phyloP scores from a whole-genome alignment of 1,140 invertebrate species.

The Harpegnathos saltator region DNA sequence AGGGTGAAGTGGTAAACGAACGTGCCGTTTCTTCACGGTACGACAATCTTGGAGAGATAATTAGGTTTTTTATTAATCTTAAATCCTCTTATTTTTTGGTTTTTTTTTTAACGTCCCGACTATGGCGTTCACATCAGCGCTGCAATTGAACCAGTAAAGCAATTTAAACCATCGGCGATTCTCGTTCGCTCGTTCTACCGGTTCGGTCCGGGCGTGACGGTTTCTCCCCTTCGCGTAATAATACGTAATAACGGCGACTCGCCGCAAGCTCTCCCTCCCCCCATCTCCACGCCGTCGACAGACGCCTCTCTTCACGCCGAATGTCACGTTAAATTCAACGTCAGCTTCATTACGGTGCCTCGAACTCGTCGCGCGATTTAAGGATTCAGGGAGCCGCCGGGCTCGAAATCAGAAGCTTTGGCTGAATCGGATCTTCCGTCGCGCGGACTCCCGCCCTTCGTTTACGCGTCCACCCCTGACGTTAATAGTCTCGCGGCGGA shows the following conservation, averaged over 20 bases:
- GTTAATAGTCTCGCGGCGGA: conserved; percentile 75
- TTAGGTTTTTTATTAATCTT: too few species aligned
- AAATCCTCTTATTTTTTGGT: too few species aligned
- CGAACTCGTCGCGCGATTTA: conserved; percentile 42
- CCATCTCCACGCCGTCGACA: too few species aligned
- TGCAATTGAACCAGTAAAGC: conserved; percentile 8
- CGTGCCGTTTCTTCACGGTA: too few species aligned
- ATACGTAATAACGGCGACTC: conserved; percentile 30
- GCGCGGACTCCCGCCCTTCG: conserved; percentile 58
- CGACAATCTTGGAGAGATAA: too few species aligned
- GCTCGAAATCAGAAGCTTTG: conserved; percentile 39
- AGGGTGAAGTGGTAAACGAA: too few species aligned
- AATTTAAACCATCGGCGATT: conserved; percentile 18
- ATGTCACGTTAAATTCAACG: conserved; percentile 44
- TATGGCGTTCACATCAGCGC: not conserved
- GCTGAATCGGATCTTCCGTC: not conserved
- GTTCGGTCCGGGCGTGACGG: not conserved
- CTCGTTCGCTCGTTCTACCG: not conserved
- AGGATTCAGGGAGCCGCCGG: conserved; percentile 32
- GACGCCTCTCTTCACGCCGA: not conserved
- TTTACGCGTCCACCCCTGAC: conserved; percentile 72
- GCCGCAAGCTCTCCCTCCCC: not conserved
- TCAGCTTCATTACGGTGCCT: conserved; percentile 37
- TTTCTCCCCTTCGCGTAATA: conserved; percentile 9
- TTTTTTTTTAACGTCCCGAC: too few species aligned